Evolutionary conservation across 2,797 vertebrate species (phyloP).

Genomic region (Xenops minutus): DNA sequence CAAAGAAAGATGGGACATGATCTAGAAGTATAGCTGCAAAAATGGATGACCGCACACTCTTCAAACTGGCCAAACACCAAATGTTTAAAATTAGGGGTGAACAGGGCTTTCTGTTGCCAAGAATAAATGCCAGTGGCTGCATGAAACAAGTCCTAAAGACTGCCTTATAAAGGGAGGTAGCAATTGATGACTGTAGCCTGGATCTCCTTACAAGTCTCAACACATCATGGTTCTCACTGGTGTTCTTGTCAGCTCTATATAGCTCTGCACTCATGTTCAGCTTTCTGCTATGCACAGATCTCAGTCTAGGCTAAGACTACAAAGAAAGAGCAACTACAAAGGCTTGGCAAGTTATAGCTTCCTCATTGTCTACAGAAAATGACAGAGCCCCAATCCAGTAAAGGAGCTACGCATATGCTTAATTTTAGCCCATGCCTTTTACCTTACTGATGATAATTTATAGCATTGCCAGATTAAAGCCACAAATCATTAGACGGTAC

Average conservation of each 20-base stretch:
- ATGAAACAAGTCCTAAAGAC: not conserved
- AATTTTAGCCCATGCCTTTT: not conserved
- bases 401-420: not conserved
- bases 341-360: not conserved
- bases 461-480: not conserved
- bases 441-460: not conserved
- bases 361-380: not conserved
- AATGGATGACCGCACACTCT: not conserved
- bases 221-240: not conserved
- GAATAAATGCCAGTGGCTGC: not conserved
- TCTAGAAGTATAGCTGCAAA: not conserved
- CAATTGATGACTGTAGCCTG: not conserved
- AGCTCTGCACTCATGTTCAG: not conserved
- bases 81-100: not conserved
- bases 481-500: not conserved
- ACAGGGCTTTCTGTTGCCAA: not conserved
- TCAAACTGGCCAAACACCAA: not conserved
- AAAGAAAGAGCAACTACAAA: not conserved
- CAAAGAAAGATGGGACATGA: not conserved
- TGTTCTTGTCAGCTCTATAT: not conserved
- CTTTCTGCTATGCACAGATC: not conserved
- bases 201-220: not conserved
- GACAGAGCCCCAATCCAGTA: fast-evolving
- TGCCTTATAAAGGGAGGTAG: not conserved
- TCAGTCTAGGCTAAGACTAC: not conserved